Base-by-base conservation (phyloP, 2,797 vertebrate genomes). In the Pangasius larnaudii region DNA sequence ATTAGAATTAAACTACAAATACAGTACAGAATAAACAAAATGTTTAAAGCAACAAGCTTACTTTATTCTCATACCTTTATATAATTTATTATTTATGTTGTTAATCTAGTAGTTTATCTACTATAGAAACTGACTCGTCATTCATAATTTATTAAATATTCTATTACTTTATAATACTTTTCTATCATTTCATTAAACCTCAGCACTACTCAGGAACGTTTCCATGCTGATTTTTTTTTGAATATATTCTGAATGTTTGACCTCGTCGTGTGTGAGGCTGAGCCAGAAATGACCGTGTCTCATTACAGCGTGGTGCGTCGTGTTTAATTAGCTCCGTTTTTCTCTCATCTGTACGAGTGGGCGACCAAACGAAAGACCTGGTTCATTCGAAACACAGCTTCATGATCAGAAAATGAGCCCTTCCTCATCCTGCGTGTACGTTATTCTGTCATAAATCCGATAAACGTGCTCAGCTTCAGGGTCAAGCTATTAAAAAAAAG, bases 371-470 rank as follows among this genome's bases (percentile, higher is more conserved):
- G 33, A 72, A 71, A 56, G 69, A n/a, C 36, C 24, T 36, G 36
- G 84, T 58, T 85, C 33, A 19, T 53, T 39, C 9, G 7, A 33
- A 36, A 88, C 6, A 33, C 1, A 6, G 27, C 63, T 85, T 59
- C 4, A 10, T 78, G 58, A 84, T 88, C 59, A 95, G 95, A 95
- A 95, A 94, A 94, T 91, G 74, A 94, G 89, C 92, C 90, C 92
- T 92, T 94, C 93, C 93, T 90, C 92, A 92, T 94, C 91, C 92
- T 92, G 94, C 92, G 90, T 93, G 92, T 92, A 86, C 74, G 89
- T 94, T 93, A 88, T 86, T 92, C 94, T 95, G 94, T 95, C 95
- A 95, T 94, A 94, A 94, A 95, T 93, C 93, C 93, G 93, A 95
- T 95, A 94, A 92, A 91, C 91, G 89, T 85, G 90, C 33, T 18